These are phyloP conservation scores for Amiota communis DNA, from an alignment of 2,888 invertebrate genomes.

Conservation along the genomic window DNA sequence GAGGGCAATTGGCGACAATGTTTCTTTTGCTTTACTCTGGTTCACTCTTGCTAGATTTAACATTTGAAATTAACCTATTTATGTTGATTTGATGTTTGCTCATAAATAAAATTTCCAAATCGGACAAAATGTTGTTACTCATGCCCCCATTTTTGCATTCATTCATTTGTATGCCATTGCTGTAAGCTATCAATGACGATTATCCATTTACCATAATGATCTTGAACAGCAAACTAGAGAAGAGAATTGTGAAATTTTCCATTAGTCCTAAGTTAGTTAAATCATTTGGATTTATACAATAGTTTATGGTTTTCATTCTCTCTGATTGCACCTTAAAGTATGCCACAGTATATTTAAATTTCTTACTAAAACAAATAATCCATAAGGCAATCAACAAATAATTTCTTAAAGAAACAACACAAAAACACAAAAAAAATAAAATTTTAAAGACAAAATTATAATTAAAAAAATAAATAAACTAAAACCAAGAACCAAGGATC, in stretches of 20 bases:
- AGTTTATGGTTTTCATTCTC: too few species aligned
- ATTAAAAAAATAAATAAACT: background rate
- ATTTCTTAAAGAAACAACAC: too few species aligned
- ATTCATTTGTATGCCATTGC: background rate
- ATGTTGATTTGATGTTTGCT: constrained; percentile 70
- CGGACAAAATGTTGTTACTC: constrained; percentile 44
- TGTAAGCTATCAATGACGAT: background rate
- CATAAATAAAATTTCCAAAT: constrained; percentile 70
- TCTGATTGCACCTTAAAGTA: too few species aligned
- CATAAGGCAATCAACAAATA: too few species aligned
- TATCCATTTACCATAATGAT: background rate
- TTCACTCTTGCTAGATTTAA: constrained; percentile 49
- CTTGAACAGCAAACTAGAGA: too few species aligned
- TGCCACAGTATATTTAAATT: too few species aligned
- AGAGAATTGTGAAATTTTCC: too few species aligned
- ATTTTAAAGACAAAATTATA: background rate
- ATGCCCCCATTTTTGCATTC: background rate
- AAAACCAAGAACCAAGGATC: constrained; percentile 45
- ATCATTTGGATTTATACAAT: too few species aligned
- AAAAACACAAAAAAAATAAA: background rate
- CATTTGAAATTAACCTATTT: constrained; percentile 71
- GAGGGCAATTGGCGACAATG: too few species aligned
- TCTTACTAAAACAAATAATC: too few species aligned
- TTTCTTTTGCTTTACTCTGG: too few species aligned
- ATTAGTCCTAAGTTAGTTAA: too few species aligned